phyloP scores from a whole-genome alignment of 1,140 invertebrate genomes.

The Apis mellifera region Amel_HAv3.1 CM009932.2:12320501-12321000 shows the following conservation, averaged over 20 bases:
- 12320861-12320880: neutral
- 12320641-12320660: neutral
- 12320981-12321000: conserved; percentile 55
- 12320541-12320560: conserved; percentile 62
- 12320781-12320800: too few relatives aligned
- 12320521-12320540: conserved; percentile 73
- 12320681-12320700: neutral
- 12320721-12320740: too few relatives aligned
- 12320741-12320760: neutral
- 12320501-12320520: conserved; percentile 66
- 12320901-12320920: neutral
- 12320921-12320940: conserved; percentile 38
- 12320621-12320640: neutral
- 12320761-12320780: neutral
- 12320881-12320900: neutral
- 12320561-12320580: conserved; percentile 68
- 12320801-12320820: conserved; percentile 23
- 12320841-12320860: neutral
- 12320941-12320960: conserved; percentile 34
- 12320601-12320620: conserved; percentile 36
- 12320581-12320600: conserved; percentile 68
- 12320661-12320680: neutral
- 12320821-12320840: neutral
- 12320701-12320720: neutral
- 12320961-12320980: conserved; percentile 35